Evolutionary conservation across 2,888 invertebrate species (phyloP).

Genomic region (Sepioteuthis lessoniana): DNA sequence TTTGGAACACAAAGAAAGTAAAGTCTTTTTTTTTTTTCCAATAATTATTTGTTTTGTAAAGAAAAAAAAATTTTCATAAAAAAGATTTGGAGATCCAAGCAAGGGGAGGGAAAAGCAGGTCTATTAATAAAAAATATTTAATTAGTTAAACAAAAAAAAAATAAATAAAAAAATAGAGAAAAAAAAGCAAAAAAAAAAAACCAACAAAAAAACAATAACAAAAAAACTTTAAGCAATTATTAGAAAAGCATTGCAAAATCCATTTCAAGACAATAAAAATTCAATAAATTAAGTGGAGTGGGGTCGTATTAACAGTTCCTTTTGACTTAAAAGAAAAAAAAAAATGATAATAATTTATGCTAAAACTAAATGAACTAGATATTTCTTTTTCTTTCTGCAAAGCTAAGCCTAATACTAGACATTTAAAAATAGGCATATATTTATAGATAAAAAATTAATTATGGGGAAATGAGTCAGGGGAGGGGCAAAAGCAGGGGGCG

Average conservation of each 20-base stretch:
- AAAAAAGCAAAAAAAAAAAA: too few species aligned
- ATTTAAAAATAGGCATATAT: background rate
- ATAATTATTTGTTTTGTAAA: too few species aligned
- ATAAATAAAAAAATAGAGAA: background rate
- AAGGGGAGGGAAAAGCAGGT: background rate
- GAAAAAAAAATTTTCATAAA: background rate
- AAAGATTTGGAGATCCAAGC: conserved; percentile 1
- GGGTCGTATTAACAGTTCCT: background rate
- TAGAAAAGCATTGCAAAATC: background rate
- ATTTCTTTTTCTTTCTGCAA: background rate
- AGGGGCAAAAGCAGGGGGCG: too few species aligned
- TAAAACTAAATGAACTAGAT: background rate
- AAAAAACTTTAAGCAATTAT: background rate
- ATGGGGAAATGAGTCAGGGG: background rate
- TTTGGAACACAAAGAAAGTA: background rate
- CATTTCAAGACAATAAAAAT: background rate
- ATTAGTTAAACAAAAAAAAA: background rate
- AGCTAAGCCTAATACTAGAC: background rate
- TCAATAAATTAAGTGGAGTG: background rate
- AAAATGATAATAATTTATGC: background rate
- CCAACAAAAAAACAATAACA: too few species aligned
- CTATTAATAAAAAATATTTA: background rate
- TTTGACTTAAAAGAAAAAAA: background rate
- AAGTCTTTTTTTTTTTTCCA: background rate
- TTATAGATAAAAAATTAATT: background rate